Conservation (phyloP, 2,113 vertebrate genomes). For the Platichthys stellatus region DNA sequence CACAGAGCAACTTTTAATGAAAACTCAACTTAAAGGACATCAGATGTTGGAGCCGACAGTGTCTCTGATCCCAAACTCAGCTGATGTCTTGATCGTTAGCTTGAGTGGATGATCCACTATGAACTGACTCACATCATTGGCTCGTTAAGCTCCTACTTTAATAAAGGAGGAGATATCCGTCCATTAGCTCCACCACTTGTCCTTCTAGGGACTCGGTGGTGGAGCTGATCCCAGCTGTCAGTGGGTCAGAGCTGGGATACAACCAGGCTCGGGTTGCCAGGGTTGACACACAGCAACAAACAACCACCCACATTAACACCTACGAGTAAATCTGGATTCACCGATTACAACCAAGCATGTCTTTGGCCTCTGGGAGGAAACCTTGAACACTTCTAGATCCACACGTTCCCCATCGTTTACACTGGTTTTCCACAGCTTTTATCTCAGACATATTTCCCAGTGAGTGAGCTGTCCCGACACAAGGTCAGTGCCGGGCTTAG, state of each 20-base stretch:
- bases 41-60: too few relatives aligned
- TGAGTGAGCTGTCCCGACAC: slow-evolving; percentile 10
- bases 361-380: not conserved
- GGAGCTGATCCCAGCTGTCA: not conserved
- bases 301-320: not conserved
- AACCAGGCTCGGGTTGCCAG: not conserved
- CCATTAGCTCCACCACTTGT: not conserved
- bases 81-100: not conserved
- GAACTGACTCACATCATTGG: too few relatives aligned
- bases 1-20: too few relatives aligned
- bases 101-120: too few relatives aligned
- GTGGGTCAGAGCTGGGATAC: not conserved
- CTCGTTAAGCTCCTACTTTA: not conserved
- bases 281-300: not conserved
- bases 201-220: not conserved
- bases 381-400: not conserved
- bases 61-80: too few relatives aligned
- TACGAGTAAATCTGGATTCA: not conserved
- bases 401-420: not conserved
- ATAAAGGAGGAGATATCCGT: not conserved
- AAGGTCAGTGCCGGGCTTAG: slow-evolving; percentile 38
- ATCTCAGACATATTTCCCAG: slow-evolving; percentile 8
- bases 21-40: too few relatives aligned
- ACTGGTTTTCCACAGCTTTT: not conserved
- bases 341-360: not conserved